These are phyloP conservation scores for Tympanoctomys barrerae DNA, from an alignment of 2,797 vertebrate species.

Conservation along the genomic window DNA sequence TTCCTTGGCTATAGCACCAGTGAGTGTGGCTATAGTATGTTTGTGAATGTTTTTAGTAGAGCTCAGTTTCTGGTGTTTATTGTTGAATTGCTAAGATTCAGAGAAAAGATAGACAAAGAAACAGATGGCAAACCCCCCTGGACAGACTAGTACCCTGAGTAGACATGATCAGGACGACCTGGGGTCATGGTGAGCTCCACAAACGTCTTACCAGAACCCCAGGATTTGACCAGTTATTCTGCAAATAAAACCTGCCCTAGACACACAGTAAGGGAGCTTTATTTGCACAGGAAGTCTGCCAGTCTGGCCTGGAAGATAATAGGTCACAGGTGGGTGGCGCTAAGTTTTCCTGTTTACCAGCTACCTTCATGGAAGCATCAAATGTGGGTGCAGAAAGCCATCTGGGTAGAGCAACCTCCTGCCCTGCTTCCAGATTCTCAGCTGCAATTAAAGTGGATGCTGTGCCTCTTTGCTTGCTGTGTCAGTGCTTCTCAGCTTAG, in stretches of 20 bases:
- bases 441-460: not conserved
- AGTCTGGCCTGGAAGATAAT: slow-evolving; percentile 50
- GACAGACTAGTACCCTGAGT: not conserved
- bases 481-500: not conserved
- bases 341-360: slow-evolving; percentile 55
- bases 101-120: slow-evolving; percentile 58
- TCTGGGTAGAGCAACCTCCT: not conserved
- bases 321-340: slow-evolving; percentile 16
- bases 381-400: not conserved
- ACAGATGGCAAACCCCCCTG: slow-evolving; percentile 50
- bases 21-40: slow-evolving; percentile 50
- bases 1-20: slow-evolving; percentile 69
- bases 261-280: slow-evolving; percentile 40
- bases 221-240: slow-evolving; percentile 67
- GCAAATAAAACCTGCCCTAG: slow-evolving; percentile 64
- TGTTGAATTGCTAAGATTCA: slow-evolving; percentile 76
- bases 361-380: not conserved
- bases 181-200: not conserved
- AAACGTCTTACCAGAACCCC: not conserved
- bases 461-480: not conserved
- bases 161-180: not conserved
- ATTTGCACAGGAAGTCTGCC: slow-evolving; percentile 73
- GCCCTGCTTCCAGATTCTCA: not conserved
- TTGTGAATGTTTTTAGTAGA: slow-evolving; percentile 75
- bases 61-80: slow-evolving; percentile 78